A percentile compares a stretch with the other conserved stretches of the same genome.
phyloP scores from a whole-genome alignment of 2,797 vertebrate species.

The Tokudaia tokunoshimensis region DNA sequence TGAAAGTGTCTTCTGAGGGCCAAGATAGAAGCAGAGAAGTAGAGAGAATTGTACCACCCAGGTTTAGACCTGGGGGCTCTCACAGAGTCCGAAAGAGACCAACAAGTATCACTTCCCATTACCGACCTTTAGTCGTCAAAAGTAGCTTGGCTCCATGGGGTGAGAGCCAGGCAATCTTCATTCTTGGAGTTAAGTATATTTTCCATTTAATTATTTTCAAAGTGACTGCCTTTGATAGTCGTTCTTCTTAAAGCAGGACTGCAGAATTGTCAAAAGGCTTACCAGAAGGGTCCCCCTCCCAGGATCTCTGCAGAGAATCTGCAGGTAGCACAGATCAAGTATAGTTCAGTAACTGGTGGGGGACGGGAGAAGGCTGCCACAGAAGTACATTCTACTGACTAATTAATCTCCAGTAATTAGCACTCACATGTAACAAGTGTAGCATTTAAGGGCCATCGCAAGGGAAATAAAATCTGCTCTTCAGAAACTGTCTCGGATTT shows the following conservation, averaged over 20 bases:
- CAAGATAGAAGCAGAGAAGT: constrained; percentile 47
- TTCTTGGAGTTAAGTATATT: constrained; percentile 45
- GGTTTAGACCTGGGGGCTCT: background rate
- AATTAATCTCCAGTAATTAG: constrained; percentile 85
- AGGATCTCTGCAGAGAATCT: background rate
- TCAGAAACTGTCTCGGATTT: constrained; percentile 76
- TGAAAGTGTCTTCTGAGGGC: constrained; percentile 32
- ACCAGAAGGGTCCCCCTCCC: background rate
- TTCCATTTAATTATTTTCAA: constrained; percentile 67
- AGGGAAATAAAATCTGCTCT: constrained; percentile 82
- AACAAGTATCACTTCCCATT: background rate
- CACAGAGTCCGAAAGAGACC: constrained; percentile 23
- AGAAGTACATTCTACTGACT: constrained; percentile 79
- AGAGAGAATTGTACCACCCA: background rate
- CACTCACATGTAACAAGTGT: constrained; percentile 80
- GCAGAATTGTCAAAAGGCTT: constrained; percentile 46
- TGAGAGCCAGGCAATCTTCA: background rate
- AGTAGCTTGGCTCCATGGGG: constrained; percentile 23
- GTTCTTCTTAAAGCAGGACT: constrained; percentile 35
- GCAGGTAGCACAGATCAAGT: constrained; percentile 68
- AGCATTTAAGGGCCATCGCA: constrained; percentile 75
- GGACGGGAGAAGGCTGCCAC: background rate
- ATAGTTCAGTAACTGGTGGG: constrained; percentile 58
- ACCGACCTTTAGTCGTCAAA: constrained; percentile 42
- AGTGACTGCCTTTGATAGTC: constrained; percentile 21